Conservation (phyloP, 2,888 invertebrate genomes). For the Agrotis puta region DNA sequence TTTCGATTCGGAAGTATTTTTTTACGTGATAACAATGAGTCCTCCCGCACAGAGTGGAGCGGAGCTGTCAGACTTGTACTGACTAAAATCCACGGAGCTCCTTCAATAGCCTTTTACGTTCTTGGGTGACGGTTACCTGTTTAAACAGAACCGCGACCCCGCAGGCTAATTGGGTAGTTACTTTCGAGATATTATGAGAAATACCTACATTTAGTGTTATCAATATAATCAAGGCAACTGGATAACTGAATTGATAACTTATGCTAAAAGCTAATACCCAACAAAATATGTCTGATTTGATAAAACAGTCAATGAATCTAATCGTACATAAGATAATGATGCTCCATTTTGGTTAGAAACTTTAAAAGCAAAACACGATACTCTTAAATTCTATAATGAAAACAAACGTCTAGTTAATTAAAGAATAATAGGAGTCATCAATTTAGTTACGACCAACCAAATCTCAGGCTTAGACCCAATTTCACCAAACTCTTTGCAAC, state of each 20-base stretch:
- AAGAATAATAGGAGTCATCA: constrained; percentile 17
- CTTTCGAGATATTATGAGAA: not conserved
- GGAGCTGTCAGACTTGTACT: too few relatives aligned
- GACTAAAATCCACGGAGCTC: too few relatives aligned
- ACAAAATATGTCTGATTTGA: constrained; percentile 8
- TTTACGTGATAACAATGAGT: too few relatives aligned
- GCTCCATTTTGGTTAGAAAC: constrained; percentile 20
- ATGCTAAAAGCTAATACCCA: not conserved
- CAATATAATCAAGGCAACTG: not conserved
- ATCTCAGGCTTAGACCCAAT: constrained; percentile 23
- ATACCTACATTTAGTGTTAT: not conserved
- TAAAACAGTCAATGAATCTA: constrained; percentile 6
- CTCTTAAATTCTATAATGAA: not conserved
- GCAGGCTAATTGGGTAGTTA: too few relatives aligned
- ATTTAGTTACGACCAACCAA: constrained; percentile 15
- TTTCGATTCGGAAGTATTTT: not conserved
- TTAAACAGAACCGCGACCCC: too few relatives aligned
- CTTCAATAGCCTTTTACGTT: too few relatives aligned
- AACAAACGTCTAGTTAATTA: constrained; percentile 20
- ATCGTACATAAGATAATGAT: constrained; percentile 12
- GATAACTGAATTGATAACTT: not conserved
- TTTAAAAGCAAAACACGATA: constrained; percentile 24
- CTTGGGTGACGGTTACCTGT: too few relatives aligned
- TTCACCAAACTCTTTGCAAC: too few relatives aligned
- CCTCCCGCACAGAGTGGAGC: too few relatives aligned